Base-by-base conservation (phyloP, 2,113 vertebrate species). In the Plectropomus leopardus region DNA sequence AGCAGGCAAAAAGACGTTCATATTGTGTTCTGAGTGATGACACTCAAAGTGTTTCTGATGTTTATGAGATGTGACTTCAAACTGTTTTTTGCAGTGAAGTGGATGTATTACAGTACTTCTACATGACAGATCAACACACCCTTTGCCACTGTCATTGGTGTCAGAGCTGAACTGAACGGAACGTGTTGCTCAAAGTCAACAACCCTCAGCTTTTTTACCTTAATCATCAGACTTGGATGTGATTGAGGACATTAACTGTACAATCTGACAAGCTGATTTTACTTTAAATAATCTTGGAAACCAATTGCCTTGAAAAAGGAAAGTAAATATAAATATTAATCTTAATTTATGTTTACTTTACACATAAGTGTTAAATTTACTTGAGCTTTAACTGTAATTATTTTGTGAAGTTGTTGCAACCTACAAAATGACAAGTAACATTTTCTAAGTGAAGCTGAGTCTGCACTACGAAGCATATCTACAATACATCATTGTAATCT, bases 31-130 rank as follows among this genome's bases (percentile, higher is more conserved):
- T 14, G 24, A 71, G 24, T 21, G n/a, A 40, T 36, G 24, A 15
- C 28, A 40, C 47, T 40, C 21, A 16, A n/a, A 19, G 6, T 2
- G 9, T 76, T 15, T 78, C 21, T 32, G 47, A 65, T 55, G 68
- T 77, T 80, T 69, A 54, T 48, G 28, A 42, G 42, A 45, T 13
- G 32, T 5, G 71, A 63, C 42, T 45, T 74, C 21, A 61, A 55
- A 42, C 21, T 24, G 34, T 23, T 50, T 64, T 40, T 23, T 14
- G 23, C 59, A 42, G 59, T 14, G 30, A 5, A 42, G 21, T 15
- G 42, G 17, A 54, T 17, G 7, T 15, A 40, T 54, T 54, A 9
- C 42, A 7, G 21, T 66, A 5, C 1, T 8, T 36, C 17, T 15
- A 5, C 63, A 34, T 34, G 47, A 19, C 45, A 23, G 21, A 51